phyloP scores from a whole-genome alignment of 1,140 invertebrate genomes.

The Cecropterus lyciades region DNA sequence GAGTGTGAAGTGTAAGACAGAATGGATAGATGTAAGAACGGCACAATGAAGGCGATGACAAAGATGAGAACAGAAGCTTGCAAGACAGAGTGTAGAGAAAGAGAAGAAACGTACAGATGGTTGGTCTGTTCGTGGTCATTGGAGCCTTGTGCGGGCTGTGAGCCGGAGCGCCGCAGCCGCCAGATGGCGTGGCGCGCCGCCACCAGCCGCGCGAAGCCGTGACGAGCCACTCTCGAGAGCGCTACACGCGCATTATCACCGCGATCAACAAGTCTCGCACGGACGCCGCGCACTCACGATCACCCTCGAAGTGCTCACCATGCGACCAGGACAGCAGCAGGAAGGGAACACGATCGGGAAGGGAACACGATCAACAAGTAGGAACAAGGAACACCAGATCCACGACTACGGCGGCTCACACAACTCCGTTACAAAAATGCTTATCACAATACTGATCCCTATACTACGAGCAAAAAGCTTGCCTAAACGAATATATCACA shows the following conservation, averaged over 20 bases:
- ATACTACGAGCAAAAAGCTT: slow-evolving; percentile 76
- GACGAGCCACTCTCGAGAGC: slow-evolving; percentile 84
- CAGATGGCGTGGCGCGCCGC: slow-evolving; percentile 88
- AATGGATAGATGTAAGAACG: slow-evolving; percentile 24
- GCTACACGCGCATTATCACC: slow-evolving; percentile 66
- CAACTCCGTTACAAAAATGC: slow-evolving; percentile 53
- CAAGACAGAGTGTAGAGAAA: slow-evolving; percentile 71
- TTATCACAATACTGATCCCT: neutral
- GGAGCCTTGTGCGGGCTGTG: slow-evolving; percentile 83
- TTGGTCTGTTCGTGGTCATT: slow-evolving; percentile 85
- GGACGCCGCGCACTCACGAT: slow-evolving; percentile 44
- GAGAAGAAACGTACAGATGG: slow-evolving; percentile 83
- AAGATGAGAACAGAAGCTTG: slow-evolving; percentile 58
- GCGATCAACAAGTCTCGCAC: slow-evolving; percentile 64
- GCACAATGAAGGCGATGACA: slow-evolving; percentile 39
- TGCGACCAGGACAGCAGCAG: slow-evolving; percentile 48
- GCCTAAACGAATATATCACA: slow-evolving; percentile 79
- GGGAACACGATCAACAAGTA: slow-evolving; percentile 61
- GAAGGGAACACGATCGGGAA: too few species aligned
- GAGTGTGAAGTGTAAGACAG: slow-evolving; percentile 16
- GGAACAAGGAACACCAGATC: slow-evolving; percentile 35
- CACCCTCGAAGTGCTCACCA: slow-evolving; percentile 52
- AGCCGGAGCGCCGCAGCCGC: slow-evolving; percentile 86
- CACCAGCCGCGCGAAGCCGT: slow-evolving; percentile 87
- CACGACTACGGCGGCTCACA: slow-evolving; percentile 45